Base-by-base conservation (phyloP, 37 sponge, comb jelly and placozoan genomes). In the Axinella damicornis region DNA sequence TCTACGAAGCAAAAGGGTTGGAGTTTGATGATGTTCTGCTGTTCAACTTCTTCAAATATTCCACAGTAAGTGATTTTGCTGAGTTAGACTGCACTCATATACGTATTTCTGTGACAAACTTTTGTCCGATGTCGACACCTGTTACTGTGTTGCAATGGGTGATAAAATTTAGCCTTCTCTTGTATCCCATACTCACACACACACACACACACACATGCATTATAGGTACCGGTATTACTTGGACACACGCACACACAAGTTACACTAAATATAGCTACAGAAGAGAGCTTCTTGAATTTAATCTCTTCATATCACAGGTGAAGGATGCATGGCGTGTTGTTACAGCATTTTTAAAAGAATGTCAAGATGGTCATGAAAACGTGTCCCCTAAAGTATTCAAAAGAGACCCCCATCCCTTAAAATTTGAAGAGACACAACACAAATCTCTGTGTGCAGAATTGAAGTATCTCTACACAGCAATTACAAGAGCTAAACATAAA, bases 11-110 rank as follows among this genome's bases (percentile, higher is more conserved):
- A 30, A 94, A 94, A 76, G 95, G 95, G 35, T 52, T 94, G 38
- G 95, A 94, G 38, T 94, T 94, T 80, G 80, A 94, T 84, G 95
- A 94, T 80, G 95, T 94, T 0, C 72, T 94, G 12, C 88, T 94
- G 15, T 94, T 87, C 76, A 94, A 94, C 62, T 94, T 94, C 61
- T 94, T 94, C 38, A 63, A 64, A n/a, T 91, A 90, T 65, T 88
- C 89, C 56, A 78, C 69, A 46, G 89, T 87, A 74, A 61, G 86
- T 33, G 24, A 46, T 46, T 12, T 4, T 46, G 4, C 4, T 46
- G 46, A 46, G 46, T 46, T 46, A n/a, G n/a, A n/a, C n/a, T n/a
- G n/a, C n/a, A n/a, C n/a, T n/a, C n/a, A n/a, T n/a, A n/a, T n/a
- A n/a, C n/a, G n/a, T n/a, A n/a, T n/a, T n/a, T n/a, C n/a, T n/a